Base-by-base conservation (phyloP, 2,113 vertebrate species). In the Halcyon malimbica region DNA sequence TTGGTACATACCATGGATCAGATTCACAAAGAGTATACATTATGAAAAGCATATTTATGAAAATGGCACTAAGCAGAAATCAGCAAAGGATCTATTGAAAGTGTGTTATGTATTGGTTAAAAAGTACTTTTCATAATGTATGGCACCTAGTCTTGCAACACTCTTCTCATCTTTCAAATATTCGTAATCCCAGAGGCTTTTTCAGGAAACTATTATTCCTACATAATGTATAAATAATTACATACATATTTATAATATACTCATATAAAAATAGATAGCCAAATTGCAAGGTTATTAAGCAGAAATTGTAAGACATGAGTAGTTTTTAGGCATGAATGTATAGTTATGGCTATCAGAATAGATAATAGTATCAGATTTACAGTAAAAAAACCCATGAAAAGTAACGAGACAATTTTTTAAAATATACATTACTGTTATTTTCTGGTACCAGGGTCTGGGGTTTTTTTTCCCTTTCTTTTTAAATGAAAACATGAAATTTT, bases 151-250 rank as follows among this genome's bases (percentile, higher is more conserved):
- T 78, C 86, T 93, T 95, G 80, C 67, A 89, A 81, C 90, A 94
- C 89, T 81, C 87, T 97, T 95, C 77, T 92, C 90, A 88, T 91
- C 77, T 95, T 96, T 97, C 83, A 95, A 92, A 92, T 91, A 97
- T 73, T 82, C 94, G 94, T 67, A 97, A 96, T 87, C 88, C 83
- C 94, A 95, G 94, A 96, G 87, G 89, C 64, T 93, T 96, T 94
- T 97, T 94, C 95, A 96, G 93, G 96, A 97, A 97, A 88, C 69
- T 84, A 90, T 79, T 91, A 54, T 56, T 71, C 31, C 62, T 77
- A 65, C 18, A 59, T 25, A 76, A 81, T 20, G 9, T 46, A 75
- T 67, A 89, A 93, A 68, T 71, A 82, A 60, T 59, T 87, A 50
- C 7, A 86, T 26, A 10, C 10, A 67, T 69, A 50, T 20, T 73